Evolutionary conservation across 2,888 invertebrate species (phyloP).

Genomic region (Drosophila mimica): DNA sequence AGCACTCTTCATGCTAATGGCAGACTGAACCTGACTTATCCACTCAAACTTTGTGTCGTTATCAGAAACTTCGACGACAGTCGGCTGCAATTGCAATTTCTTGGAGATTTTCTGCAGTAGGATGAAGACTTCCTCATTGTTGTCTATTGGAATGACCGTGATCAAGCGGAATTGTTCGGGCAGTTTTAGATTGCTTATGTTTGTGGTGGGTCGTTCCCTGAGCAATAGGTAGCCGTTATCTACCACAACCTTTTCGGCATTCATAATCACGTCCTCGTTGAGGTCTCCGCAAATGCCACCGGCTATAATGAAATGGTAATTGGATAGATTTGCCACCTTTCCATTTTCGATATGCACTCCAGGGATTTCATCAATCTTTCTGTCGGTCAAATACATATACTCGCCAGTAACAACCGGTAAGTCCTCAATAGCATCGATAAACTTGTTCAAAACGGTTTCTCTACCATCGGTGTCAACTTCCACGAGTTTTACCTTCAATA

Average conservation of each 20-base stretch:
- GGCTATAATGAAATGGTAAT: constrained; percentile 81
- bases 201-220: constrained; percentile 86
- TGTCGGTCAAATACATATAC: constrained; percentile 86
- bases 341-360: constrained; percentile 88
- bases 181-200: constrained; percentile 81
- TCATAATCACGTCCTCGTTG: constrained; percentile 82
- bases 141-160: constrained; percentile 75
- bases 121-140: constrained; percentile 79
- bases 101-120: constrained; percentile 76
- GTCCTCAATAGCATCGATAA: constrained; percentile 88
- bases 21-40: constrained; percentile 77
- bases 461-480: constrained; percentile 87
- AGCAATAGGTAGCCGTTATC: constrained; percentile 88
- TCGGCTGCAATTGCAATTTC: constrained; percentile 58
- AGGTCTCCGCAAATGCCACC: constrained; percentile 64
- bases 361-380: constrained; percentile 83
- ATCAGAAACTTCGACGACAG: constrained; percentile 73
- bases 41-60: constrained; percentile 78
- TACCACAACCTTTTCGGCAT: constrained; percentile 86
- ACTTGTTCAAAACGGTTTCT: constrained; percentile 86
- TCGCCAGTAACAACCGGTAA: constrained; percentile 90
- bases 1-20: constrained; percentile 69
- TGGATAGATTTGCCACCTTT: constrained; percentile 85
- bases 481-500: constrained; percentile 87
- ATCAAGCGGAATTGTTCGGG: constrained; percentile 76